Evolutionary conservation across 2,888 invertebrate genomes (phyloP), one percentile per base, ranked within the genome.

Genomic region (Plagodis pulveraria): DNA sequence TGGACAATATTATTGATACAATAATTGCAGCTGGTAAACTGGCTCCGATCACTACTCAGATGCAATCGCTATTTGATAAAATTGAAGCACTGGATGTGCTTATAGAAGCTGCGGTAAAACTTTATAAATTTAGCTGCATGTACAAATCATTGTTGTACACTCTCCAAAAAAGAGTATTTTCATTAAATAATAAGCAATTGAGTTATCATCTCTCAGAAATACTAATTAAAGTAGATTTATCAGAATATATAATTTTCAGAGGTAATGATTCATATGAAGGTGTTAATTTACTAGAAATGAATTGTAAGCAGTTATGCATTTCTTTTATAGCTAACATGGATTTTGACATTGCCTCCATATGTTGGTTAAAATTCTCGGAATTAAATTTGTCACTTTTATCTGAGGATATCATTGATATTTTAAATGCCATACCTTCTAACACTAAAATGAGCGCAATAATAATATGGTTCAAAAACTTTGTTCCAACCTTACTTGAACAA

Each of bases 381-480:
- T 70, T 86, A 32, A 84, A 84, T 59, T 58, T 81, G 33, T 45
- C 62, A 32, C 66, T 88, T 34, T 70, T 58, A 56, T 53, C 78
- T 54, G 77, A 84, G 63, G 84, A 91, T 68, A 74, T 92, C 5
- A 66, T 79, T 32, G 78, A 80, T 48, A 87, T 92, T 69, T 71
- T 93, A 55, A 81, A 84, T 75, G 78, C 90, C 49, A 83, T 89
- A 64, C 88, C 87, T 36, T 71, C 73, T 57, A 93, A 89, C 68
- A 83, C 87, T 10, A 93, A 93, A 79, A 82, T 93, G 73, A 81
- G 89, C 63, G 78, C 86, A 42, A 81, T 93, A 33, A 78, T 92
- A 45, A 86, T 90, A 66, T 93, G 91, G 92, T 72, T 93, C 41
- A 87, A 87, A 69, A 87, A 89, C 66, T 89, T 91, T 75, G 79